Evolutionary conservation across 1,140 invertebrate genomes (phyloP), one percentile per base, ranked within the genome.

Genomic region (Diploscapter pachys): DNA sequence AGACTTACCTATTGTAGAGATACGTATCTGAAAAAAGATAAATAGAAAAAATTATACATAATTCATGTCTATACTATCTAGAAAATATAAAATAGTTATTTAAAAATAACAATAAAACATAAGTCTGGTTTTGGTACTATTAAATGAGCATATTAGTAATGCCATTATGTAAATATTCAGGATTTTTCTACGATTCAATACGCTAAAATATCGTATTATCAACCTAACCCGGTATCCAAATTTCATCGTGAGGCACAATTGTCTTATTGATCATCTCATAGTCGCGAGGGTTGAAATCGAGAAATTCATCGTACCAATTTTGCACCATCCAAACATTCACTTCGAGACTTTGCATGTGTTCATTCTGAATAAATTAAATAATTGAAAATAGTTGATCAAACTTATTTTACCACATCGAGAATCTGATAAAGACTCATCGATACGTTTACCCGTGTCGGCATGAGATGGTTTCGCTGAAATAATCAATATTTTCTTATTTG

Each of bases 301-400:
- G 50, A 65, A 82, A 83, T 71, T 84, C 80, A 56, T 85, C 82
- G 69, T 83, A 85, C 82, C 82, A 83, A 63, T 83, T 76, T 65
- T 83, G 77, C 13, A 84, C 82, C 82, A 84, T 84, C 82, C 82
- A 84, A 4, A 84, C 84, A 63, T 86, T 84, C 13, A 82, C 83
- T 1, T 65, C 68, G 8, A 84, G 73, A 13, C 73, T 79, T 69
- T 84, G 82, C 50, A 63, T 73, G 3, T 85, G 75, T 66, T 84
- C 82, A 51, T 84, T 77, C 74, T 71, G 53, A 48, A 73, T 72
- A 50, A 48, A 5, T 52, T n/a, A 82, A 53, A 6, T 3, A 8
- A 51, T 51, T 52, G 5, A 71, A 64, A 49, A 5, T 4, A 63
- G 49, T 48, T 54, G 3, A 4, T n/a, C 13, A 5, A 62, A 50